These are phyloP conservation scores for Bombus fervidus DNA, from an alignment of 1,140 invertebrate genomes.

Conservation along the genomic window DNA sequence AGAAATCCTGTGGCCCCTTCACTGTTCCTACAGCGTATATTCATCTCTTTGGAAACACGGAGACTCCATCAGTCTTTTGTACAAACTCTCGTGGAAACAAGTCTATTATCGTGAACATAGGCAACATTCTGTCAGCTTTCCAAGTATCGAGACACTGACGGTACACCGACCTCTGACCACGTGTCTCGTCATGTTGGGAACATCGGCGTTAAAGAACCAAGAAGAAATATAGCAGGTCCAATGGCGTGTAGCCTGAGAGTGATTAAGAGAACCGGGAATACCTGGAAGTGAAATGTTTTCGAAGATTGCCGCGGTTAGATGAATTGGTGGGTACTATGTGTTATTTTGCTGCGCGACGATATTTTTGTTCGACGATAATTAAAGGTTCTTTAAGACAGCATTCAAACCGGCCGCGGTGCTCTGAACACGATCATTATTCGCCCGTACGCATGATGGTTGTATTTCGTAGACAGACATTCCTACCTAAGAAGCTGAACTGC, in stretches of 20 bases:
- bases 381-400: conserved; percentile 21
- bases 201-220: not conserved
- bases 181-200: not conserved
- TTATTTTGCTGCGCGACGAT: conserved; percentile 4
- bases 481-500: too few relatives aligned
- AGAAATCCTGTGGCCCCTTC: not conserved
- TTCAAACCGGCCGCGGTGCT: not conserved
- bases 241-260: not conserved
- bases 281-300: conserved; percentile 14
- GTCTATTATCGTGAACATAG: not conserved
- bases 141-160: not conserved
- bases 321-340: conserved; percentile 16
- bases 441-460: not conserved
- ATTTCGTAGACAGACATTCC: conserved; percentile 15
- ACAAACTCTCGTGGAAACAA: not conserved
- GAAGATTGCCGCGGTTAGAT: conserved; percentile 12
- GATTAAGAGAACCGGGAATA: conserved; percentile 1
- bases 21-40: too few relatives aligned
- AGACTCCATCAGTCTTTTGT: not conserved
- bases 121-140: not conserved
- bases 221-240: not conserved
- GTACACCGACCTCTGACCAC: conserved; percentile 16
- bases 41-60: not conserved
- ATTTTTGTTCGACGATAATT: conserved; percentile 25
- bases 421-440: not conserved